Evolutionary conservation across 2,888 invertebrate genomes (phyloP).

Genomic region (Heliconius hortense): DNA sequence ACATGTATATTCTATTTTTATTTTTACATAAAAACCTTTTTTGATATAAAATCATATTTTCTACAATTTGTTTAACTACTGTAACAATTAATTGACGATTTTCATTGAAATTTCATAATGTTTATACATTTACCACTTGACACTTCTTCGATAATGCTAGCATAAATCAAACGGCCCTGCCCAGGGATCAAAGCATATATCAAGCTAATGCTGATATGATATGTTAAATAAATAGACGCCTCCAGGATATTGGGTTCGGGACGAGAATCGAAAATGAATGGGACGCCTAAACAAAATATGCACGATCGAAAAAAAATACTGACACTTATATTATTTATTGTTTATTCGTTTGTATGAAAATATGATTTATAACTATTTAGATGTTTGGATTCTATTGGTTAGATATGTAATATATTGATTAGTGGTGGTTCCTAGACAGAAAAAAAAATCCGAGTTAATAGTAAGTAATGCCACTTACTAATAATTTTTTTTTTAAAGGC

Average conservation of each 20-base stretch:
- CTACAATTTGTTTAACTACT: too few species aligned
- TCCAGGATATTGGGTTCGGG: constrained; percentile 72
- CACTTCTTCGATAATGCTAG: constrained; percentile 59
- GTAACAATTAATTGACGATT: too few species aligned
- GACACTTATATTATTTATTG: constrained; percentile 23
- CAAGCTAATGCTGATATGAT: constrained; percentile 80
- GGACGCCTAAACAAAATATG: constrained; percentile 38
- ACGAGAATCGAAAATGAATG: constrained; percentile 64
- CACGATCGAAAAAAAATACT: constrained; percentile 24
- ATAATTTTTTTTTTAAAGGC: too few species aligned
- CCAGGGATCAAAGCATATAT: constrained; percentile 75
- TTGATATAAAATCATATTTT: too few species aligned
- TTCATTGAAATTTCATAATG: too few species aligned
- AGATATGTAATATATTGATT: background rate
- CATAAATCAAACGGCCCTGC: constrained; percentile 68
- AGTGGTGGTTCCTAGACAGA: background rate
- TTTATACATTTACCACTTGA: constrained; percentile 7
- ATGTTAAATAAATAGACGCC: constrained; percentile 80
- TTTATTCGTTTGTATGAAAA: constrained; percentile 18
- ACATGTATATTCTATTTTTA: too few species aligned
- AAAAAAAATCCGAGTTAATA: background rate
- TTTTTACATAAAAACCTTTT: too few species aligned
- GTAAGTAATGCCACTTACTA: background rate
- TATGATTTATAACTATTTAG: background rate
- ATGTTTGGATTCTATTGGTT: background rate